Evolutionary conservation across 2,113 vertebrate species (phyloP), one percentile per base, ranked within the genome.

Genomic region (Odontesthes bonariensis): DNA sequence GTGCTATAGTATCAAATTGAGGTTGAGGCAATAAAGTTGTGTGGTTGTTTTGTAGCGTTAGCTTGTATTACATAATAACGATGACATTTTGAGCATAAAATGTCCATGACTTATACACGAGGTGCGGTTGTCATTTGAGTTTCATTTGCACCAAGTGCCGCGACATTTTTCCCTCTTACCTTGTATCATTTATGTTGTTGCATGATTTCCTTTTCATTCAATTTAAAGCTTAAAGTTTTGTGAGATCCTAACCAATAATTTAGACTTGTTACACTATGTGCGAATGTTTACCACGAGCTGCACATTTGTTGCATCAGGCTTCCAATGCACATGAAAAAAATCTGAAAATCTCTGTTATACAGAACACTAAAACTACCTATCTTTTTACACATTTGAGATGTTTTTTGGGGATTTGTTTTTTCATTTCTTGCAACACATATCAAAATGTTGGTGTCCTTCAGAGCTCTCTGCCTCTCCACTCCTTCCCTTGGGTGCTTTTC

Each of bases 11-110:
- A 0, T 22, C 6, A 7, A 51, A 51, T 51, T 64, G 17, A 51
- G 9, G 17, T 49, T 8, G n/a, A 64, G 19, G 19, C 27, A n/a
- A 46, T 31, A 6, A 51, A 49, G 31, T 6, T 46, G 9, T 44
- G 17, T 19, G 17, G 14, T n/a, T 35, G 17, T 64, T 23, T 56
- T 56, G 32, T 55, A 35, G 17, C 4, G 19, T 33, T 14, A 13
- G 16, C 53, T 32, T n/a, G 17, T 19, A 42, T 42, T 9, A 5
- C 9, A 10, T 61, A 32, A 4, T 3, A 4, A 47, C 11, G 0
- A 73, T 56, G 9, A 40, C 33, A 53, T 31, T 53, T 53, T 72
- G 32, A n/a, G 52, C n/a, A 23, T 5, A n/a, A 56, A 63, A 38
- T 44, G 8, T 38, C 35, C 16, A 7, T 47, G n/a, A 32, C 22